Base-by-base conservation (phyloP, 2,888 invertebrate genomes). In the Calameuta pallipes region DNA sequence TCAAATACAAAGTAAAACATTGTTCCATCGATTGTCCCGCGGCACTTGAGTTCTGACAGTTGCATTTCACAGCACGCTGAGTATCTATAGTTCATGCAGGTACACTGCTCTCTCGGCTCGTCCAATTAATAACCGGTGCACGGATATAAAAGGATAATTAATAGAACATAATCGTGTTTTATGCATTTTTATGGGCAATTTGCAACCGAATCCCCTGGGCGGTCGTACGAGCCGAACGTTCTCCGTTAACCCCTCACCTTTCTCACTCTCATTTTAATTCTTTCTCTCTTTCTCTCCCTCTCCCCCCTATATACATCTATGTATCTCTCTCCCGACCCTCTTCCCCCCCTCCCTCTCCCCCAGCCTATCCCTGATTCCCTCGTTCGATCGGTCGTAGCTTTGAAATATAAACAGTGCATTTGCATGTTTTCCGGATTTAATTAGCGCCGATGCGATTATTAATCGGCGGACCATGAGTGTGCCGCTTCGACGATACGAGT, bases 351-450 rank as follows among this genome's bases (percentile, higher is more conserved):
- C 82, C 80, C 77, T 78, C 77, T 79, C 82, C 83, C 78, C 82
- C 82, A 79, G 76, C 78, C 78, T 78, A 81, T 81, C 23, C 23
- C 56, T 56, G 23, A 56, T 56, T 56, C 56, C 56, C 56, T 23
- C 23, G 56, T 73, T 74, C 85, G 82, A 83, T 82, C 81, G 84
- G 69, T 80, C 82, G 85, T 81, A 81, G 83, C 83, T 87, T 86
- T 86, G 84, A 90, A 89, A 89, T 89, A 87, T 88, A 89, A 87
- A 90, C 87, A 86, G 85, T 85, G 85, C 86, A 89, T 90, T 90
- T 90, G 90, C 90, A 90, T 90, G 90, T 90, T 90, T 91, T 89
- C 88, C 89, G 86, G 87, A 89, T 90, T 91, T 91, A 90, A 91
- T 91, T 90, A 90, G 90, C 88, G 88, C 86, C 87, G 87, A 89